A percentile compares a stretch with the other conserved stretches of the same genome.
phyloP scores from a whole-genome alignment of 2,888 invertebrate genomes.

The Pseudococcus jackbeardsleyi region DNA sequence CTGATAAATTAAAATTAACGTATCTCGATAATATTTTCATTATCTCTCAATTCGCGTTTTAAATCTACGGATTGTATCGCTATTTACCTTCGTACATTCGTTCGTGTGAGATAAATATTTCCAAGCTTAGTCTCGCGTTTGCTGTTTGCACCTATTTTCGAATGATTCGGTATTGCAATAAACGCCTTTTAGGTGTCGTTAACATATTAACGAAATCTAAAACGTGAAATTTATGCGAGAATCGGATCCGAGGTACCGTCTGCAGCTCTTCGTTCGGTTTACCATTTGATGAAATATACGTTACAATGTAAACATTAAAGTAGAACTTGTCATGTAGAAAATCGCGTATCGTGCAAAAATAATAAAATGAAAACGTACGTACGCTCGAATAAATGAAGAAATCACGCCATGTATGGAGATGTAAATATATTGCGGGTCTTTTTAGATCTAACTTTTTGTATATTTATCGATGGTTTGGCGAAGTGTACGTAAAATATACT shows the following conservation, averaged over 20 bases:
- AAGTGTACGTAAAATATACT: not conserved
- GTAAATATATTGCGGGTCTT: not conserved
- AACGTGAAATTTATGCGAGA: not conserved
- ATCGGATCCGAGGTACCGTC: not conserved
- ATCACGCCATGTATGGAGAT: not conserved
- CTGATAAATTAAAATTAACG: not conserved
- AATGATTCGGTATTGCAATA: not conserved
- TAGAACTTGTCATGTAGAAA: slow-evolving; percentile 8
- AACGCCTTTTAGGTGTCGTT: not conserved
- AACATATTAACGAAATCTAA: slow-evolving; percentile 8
- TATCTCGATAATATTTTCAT: slow-evolving; percentile 7
- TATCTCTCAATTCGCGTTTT: not conserved
- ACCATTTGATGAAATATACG: not conserved
- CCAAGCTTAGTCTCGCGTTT: not conserved
- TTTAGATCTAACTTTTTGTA: not conserved
- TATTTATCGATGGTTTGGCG: slow-evolving; percentile 6
- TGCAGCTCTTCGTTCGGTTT: not conserved
- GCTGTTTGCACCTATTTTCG: not conserved
- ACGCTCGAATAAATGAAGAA: slow-evolving; percentile 31
- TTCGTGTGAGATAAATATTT: not conserved
- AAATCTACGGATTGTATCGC: not conserved
- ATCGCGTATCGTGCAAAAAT: slow-evolving; percentile 3
- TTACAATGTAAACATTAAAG: slow-evolving; percentile 26
- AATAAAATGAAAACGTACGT: slow-evolving; percentile 18
- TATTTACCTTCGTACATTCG: not conserved